Conservation (phyloP, 2,113 vertebrate species). For the Campylorhamphus procurvoides region DNA sequence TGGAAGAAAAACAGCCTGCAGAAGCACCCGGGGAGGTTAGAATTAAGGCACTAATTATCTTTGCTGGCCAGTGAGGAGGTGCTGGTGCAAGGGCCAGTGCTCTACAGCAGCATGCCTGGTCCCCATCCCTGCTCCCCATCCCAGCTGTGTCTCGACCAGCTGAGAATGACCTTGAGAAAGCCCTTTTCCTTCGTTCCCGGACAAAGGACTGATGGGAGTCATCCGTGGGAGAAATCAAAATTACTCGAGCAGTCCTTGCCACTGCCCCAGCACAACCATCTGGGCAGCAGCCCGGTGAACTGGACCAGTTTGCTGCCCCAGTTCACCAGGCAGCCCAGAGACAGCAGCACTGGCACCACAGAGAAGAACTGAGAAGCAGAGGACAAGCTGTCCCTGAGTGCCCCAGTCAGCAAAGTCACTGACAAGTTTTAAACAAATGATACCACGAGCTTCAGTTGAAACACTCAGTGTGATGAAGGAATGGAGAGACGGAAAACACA, state of each 20-base stretch:
- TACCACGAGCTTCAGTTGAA: not conserved
- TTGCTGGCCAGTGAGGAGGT: not conserved
- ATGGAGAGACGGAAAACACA: not conserved
- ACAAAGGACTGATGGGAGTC: fast-evolving
- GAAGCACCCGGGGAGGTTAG: not conserved
- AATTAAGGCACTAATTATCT: not conserved
- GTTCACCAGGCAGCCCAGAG: not conserved
- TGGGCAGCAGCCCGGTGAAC: not conserved
- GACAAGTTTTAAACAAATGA: fast-evolving
- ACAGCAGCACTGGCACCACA: not conserved
- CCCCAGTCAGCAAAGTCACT: not conserved
- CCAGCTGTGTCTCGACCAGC: not conserved
- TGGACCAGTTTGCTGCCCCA: not conserved
- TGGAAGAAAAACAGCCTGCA: conserved; percentile 5
- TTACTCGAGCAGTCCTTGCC: fast-evolving
- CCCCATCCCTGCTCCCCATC: not conserved
- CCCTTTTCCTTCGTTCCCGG: fast-evolving
- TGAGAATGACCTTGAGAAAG: not conserved
- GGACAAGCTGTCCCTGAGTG: fast-evolving
- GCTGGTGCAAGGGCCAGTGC: not conserved
- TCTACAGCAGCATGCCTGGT: fast-evolving
- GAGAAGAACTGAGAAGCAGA: fast-evolving
- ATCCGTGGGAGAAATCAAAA: fast-evolving
- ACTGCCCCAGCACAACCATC: not conserved
- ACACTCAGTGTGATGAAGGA: not conserved